Base-by-base conservation (phyloP, 2,113 vertebrate species). In the Meleagris gallopavo region DNA sequence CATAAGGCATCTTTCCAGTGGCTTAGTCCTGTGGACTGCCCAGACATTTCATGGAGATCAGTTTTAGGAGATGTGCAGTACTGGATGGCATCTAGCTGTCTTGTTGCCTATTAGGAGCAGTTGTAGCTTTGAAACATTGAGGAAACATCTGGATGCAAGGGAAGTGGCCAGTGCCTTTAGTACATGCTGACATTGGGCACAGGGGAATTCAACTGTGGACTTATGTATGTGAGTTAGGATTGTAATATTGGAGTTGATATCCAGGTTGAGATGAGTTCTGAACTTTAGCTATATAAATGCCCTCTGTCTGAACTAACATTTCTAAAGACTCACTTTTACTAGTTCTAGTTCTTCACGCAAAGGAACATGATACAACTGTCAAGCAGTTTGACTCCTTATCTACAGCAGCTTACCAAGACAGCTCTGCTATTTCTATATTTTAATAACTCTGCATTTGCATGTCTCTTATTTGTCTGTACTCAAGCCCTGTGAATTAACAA, bases 21-120 rank as follows among this genome's bases (percentile, higher is more conserved):
- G 54, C 9, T 55, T 36, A 34, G 1, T 30, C 16, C 17, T 38
- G 15, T 29, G 12, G 8, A 22, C 8, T 58, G 27, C 22, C 36
- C 67, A 29, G 41, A 45, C 5, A 7, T 54, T 73, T 36, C 22
- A 6, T 7, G 9, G 27, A 40, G 17, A 29, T 64, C 43, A 20
- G 4, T 64, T 88, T 72, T 25, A 85, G 48, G 7, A 29, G 27
- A 20, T 29, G 18, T 11, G 12, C n/a, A 70, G 69, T 52, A 14
- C 54, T 73, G 16, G 21, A 29, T 34, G 60, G 43, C 38, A 69
- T 38, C 7, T 40, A 9, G 3, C 10, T 52, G 62, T 17, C 64
- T 90, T 17, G 15, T 36, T 64, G 2, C 25, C 78, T 0, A 0
- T 19, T 38, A 29, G 34, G 21, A 89, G 34, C 5, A 50, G 27